Evolutionary conservation across 2,113 vertebrate species (phyloP).

Genomic region (Hyperoodon ampullatus): DNA sequence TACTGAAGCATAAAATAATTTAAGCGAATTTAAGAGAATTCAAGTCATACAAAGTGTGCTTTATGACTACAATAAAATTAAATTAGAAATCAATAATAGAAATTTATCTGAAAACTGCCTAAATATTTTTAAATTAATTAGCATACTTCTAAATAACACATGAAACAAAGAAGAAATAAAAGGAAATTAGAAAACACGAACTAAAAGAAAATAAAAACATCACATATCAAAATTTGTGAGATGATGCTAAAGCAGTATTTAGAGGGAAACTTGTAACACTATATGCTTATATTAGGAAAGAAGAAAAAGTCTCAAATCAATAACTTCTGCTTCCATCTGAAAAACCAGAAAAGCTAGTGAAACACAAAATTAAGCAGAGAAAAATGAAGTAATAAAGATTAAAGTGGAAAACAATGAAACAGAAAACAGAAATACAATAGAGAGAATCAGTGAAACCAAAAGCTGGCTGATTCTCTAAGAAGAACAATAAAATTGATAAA

Average conservation of each 20-base stretch:
- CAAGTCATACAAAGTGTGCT: neutral
- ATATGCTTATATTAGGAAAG: neutral
- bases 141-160: neutral
- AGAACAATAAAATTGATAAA: neutral
- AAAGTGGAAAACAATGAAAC: neutral
- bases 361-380: neutral
- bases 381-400: neutral
- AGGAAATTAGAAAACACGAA: neutral
- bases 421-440: neutral
- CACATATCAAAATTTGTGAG: neutral
- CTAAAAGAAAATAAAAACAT: neutral
- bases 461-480: neutral
- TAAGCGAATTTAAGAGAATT: constrained; percentile 7
- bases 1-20: neutral
- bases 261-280: neutral
- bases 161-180: constrained; percentile 5
- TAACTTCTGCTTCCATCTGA: neutral
- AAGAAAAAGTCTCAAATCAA: neutral
- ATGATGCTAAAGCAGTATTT: neutral
- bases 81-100: neutral
- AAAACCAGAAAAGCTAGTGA: neutral
- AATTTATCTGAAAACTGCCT: neutral
- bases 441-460: constrained; percentile 21
- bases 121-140: constrained; percentile 11
- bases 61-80: neutral